These are phyloP conservation scores for Aproaerema taeniolella DNA, from an alignment of 2,888 invertebrate genomes.

Conservation along the genomic window DNA sequence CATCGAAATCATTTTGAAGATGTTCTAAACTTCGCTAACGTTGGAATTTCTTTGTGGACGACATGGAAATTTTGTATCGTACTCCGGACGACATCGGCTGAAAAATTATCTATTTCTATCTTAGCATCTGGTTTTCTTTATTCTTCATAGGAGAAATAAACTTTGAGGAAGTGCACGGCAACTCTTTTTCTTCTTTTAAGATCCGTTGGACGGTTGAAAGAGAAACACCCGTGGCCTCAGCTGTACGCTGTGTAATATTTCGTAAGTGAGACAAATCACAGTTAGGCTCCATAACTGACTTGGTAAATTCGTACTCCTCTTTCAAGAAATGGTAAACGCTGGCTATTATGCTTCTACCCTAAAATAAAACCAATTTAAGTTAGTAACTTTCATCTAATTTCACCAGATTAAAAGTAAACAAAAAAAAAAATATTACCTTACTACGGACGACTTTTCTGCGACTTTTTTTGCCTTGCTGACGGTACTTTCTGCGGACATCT, in stretches of 20 bases:
- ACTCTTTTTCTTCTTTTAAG: slow-evolving; percentile 21
- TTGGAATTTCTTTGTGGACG: slow-evolving; percentile 14
- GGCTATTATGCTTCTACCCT: slow-evolving; percentile 22
- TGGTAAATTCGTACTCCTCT: slow-evolving; percentile 21
- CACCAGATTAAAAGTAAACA: too few species aligned
- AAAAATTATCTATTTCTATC: slow-evolving; percentile 15
- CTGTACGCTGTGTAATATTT: slow-evolving; percentile 19
- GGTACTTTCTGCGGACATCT: slow-evolving; percentile 3
- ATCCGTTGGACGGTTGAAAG: slow-evolving; percentile 16
- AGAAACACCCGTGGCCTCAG: slow-evolving; percentile 20
- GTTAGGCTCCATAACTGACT: slow-evolving; percentile 14
- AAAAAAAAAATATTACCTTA: too few species aligned
- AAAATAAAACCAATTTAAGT: slow-evolving; percentile 11
- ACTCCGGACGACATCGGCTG: slow-evolving; percentile 16
- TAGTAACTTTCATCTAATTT: too few species aligned
- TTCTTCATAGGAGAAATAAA: slow-evolving; percentile 10
- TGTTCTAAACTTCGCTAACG: neutral
- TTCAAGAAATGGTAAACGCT: slow-evolving; percentile 19
- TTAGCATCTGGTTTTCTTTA: slow-evolving; percentile 12
- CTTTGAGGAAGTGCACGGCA: slow-evolving; percentile 7
- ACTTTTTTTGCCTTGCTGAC: slow-evolving; percentile 16
- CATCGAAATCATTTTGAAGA: neutral
- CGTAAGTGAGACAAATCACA: slow-evolving; percentile 19
- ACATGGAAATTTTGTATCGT: slow-evolving; percentile 17
- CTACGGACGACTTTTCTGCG: slow-evolving; percentile 17